Conservation (phyloP, 37 sponge, comb jelly and placozoan species). For the Axinella damicornis region DNA sequence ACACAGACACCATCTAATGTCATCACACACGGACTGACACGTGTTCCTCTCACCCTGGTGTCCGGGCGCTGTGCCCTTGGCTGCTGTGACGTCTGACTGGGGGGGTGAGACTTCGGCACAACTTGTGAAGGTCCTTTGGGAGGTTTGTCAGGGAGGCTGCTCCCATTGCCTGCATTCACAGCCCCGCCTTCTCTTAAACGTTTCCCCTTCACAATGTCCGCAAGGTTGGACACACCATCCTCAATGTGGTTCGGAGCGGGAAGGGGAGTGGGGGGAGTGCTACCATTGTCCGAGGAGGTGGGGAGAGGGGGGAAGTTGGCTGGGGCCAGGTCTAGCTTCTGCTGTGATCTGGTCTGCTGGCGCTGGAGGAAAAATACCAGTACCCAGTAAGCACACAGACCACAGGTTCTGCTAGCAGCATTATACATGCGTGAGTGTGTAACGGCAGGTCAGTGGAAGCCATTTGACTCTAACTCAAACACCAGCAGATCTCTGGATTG, state of each 20-base stretch:
- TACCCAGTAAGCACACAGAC: background rate
- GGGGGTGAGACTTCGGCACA: background rate
- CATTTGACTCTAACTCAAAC: too few species aligned
- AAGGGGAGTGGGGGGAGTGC: slow-evolving; percentile 15
- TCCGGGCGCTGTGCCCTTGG: background rate
- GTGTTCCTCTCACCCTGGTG: too few species aligned
- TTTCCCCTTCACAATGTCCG: slow-evolving; percentile 53
- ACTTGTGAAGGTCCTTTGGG: too few species aligned
- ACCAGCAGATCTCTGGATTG: too few species aligned
- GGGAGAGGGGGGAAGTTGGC: slow-evolving; percentile 73
- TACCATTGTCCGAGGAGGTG: background rate
- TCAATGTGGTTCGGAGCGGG: slow-evolving; percentile 11
- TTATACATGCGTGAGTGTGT: too few species aligned
- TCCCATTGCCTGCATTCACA: too few species aligned
- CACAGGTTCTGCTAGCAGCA: background rate
- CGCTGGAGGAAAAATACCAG: slow-evolving; percentile 41
- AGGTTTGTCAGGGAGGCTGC: too few species aligned
- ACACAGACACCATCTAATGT: too few species aligned
- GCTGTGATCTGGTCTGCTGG: slow-evolving; percentile 42
- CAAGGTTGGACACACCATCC: slow-evolving; percentile 38
- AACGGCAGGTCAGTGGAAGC: too few species aligned
- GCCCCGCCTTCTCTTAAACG: background rate
- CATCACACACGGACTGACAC: too few species aligned
- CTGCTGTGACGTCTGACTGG: background rate
- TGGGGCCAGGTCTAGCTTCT: slow-evolving; percentile 58